A percentile compares a stretch with the other conserved stretches of the same genome.
These are phyloP conservation scores for Dolomedes plantarius DNA, from an alignment of 2,888 invertebrate genomes.

Conservation along the genomic window DNA sequence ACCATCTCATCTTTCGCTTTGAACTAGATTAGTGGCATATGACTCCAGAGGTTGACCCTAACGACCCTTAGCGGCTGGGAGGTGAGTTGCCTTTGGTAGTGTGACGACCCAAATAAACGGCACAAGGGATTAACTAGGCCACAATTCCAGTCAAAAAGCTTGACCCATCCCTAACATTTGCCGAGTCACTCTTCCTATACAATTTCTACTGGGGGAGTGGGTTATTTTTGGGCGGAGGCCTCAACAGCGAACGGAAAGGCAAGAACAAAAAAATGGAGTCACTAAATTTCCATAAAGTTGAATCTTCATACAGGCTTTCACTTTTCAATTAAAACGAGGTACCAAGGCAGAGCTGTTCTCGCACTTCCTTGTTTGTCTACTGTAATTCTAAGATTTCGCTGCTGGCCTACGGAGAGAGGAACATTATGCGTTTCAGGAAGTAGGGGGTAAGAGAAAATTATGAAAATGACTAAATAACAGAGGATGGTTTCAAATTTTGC, in stretches of 20 bases:
- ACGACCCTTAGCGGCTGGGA: constrained; percentile 48
- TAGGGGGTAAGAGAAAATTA: not conserved
- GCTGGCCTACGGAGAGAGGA: not conserved
- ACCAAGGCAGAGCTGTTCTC: not conserved
- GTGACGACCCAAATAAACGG: constrained; percentile 53
- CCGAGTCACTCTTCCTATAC: constrained; percentile 29
- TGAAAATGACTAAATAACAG: not conserved
- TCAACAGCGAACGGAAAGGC: not conserved
- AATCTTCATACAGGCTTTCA: not conserved
- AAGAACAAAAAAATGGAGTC: not conserved
- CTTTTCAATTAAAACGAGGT: constrained; percentile 3
- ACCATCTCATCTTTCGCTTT: constrained; percentile 44
- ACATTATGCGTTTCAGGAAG: not conserved
- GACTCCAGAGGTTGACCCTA: constrained; percentile 57
- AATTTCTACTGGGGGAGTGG: constrained; percentile 16
- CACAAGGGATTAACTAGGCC: constrained; percentile 59
- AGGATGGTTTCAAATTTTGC: not conserved
- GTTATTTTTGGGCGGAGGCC: constrained; percentile 13
- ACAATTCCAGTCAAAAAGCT: constrained; percentile 54
- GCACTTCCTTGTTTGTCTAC: not conserved
- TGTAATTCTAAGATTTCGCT: not conserved
- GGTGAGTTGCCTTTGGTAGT: constrained; percentile 57
- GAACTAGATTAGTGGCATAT: constrained; percentile 70
- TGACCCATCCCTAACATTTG: constrained; percentile 55
- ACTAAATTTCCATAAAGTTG: constrained; percentile 3